These are phyloP conservation scores for Phymatocera aterrima DNA, from an alignment of 2,888 invertebrate species.

Conservation along the genomic window DNA sequence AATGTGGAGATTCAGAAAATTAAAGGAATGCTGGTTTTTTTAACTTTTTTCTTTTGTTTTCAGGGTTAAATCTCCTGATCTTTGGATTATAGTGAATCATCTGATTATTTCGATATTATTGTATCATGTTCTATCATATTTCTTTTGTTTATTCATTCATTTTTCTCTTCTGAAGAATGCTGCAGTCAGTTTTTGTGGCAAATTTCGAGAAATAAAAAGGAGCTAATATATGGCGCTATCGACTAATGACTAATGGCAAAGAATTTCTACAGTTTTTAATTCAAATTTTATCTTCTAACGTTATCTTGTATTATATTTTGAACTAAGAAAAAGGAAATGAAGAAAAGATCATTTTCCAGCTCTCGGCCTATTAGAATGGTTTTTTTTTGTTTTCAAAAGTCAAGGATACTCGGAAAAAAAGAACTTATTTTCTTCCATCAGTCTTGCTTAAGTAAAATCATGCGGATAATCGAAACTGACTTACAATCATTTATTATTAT, in stretches of 20 bases:
- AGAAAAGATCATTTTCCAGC: too few relatives aligned
- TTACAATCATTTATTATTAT: conserved; percentile 9
- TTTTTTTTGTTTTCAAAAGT: too few relatives aligned
- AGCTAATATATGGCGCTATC: background rate
- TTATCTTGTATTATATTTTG: background rate
- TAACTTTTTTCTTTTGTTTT: background rate
- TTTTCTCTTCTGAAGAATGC: background rate
- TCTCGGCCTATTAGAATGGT: background rate
- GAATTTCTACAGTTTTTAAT: background rate
- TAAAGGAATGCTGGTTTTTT: too few relatives aligned
- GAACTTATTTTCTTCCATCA: background rate
- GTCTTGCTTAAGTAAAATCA: background rate
- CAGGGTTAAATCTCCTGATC: background rate
- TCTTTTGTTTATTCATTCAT: background rate
- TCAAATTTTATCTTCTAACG: background rate
- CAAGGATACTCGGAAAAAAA: background rate
- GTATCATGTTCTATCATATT: background rate
- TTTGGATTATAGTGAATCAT: background rate
- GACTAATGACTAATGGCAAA: background rate
- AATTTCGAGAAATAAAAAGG: background rate
- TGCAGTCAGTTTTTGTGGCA: background rate
- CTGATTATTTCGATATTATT: background rate
- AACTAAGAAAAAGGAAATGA: background rate
- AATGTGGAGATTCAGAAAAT: too few relatives aligned
- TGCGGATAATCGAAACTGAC: background rate